A percentile compares a stretch with the other conserved stretches of the same genome.
These are phyloP conservation scores for Metaphire vulgaris DNA, from an alignment of 1,140 invertebrate species.

Conservation along the genomic window DNA sequence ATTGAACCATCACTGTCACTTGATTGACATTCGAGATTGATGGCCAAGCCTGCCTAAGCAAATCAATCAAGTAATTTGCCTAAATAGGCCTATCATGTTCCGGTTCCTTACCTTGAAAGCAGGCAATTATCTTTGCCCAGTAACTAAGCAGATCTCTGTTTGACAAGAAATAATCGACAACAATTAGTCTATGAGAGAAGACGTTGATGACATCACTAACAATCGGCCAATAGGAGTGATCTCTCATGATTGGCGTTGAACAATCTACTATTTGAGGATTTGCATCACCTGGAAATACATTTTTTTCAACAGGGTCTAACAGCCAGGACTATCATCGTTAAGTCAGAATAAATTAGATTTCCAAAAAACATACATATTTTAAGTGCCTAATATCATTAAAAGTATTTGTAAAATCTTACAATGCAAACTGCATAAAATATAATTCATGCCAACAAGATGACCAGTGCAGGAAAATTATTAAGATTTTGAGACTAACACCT, in stretches of 20 bases:
- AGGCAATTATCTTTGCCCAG: slow-evolving; percentile 88
- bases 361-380: not conserved
- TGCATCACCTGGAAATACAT: not conserved
- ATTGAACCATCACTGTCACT: too few species aligned
- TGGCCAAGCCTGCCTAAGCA: too few species aligned
- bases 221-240: slow-evolving; percentile 95
- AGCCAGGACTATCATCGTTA: not conserved
- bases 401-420: too few species aligned
- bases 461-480: too few species aligned
- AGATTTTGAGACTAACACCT: too few species aligned
- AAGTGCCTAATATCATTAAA: not conserved
- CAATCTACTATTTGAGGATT: slow-evolving; percentile 85
- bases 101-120: slow-evolving; percentile 91
- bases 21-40: too few species aligned
- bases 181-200: slow-evolving; percentile 81
- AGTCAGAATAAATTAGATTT: not conserved
- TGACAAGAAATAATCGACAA: slow-evolving; percentile 78
- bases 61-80: too few species aligned
- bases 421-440: too few species aligned
- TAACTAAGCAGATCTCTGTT: slow-evolving; percentile 78
- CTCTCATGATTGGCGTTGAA: slow-evolving; percentile 81
- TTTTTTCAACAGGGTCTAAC: too few species aligned
- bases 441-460: too few species aligned
- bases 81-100: too few species aligned
- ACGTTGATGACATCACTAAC: slow-evolving; percentile 96